Evolutionary conservation across 2,797 vertebrate species (phyloP), one percentile per base, ranked within the genome.

Genomic region (Galaxias olidus): DNA sequence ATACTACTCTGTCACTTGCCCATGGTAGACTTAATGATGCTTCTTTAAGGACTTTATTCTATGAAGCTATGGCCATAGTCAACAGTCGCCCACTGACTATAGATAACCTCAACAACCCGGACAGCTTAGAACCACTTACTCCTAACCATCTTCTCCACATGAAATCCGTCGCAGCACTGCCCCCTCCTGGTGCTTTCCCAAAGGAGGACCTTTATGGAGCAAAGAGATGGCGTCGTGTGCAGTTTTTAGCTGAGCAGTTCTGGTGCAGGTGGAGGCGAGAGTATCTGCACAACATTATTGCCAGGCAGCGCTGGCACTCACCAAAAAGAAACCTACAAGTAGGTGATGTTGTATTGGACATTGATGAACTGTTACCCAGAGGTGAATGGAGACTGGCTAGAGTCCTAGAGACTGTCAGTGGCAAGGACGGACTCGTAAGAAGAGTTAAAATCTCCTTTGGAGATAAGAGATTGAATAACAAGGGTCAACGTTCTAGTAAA

Each of bases 81-180:
- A 72, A 66, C 1, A 54, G 41, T 8, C 12, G 20, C 0, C 62
- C 65, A 7, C 59, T 74, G 0, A 54, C 72, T 0, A 13, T 17
- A 10, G 50, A 65, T 19, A 62, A 13, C 9, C 14, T 74, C 0
- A 71, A 3, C 41, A 50, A 71, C 51, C 56, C 64, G 5, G 8
- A 61, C 0, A 63, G 60, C 48, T 53, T 49, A 3, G 66, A 75
- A 10, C 70, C 75, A 7, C 55, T 76, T 9, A 81, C 66, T 0
- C 64, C 73, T 0, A 77, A 75, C 20, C 70, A 74, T 41, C 19
- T 81, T 19, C 18, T 65, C 6, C 67, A 40, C 0, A 30, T 68
- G 48, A 75, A 68, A 30, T 67, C 40, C 15, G 19, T 41, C 7
- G 52, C 13, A 13, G 46, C 57, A n/a, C 14, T 69, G 9, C 51